These are phyloP conservation scores for Sinotaia quadrata DNA, from an alignment of 2,888 invertebrate species.

Conservation along the genomic window DNA sequence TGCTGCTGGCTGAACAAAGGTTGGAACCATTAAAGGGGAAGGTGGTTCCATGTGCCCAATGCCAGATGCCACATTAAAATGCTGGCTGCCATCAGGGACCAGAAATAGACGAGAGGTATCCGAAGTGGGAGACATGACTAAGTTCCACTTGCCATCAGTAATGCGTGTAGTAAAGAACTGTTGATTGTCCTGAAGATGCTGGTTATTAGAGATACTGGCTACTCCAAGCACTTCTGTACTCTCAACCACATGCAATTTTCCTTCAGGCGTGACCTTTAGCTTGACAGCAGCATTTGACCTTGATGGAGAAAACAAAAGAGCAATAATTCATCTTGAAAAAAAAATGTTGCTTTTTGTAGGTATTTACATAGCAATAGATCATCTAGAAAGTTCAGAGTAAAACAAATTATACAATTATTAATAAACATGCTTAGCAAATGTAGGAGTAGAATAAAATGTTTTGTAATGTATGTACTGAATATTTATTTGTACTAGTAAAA, in stretches of 20 bases:
- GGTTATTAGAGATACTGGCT: slow-evolving; percentile 3
- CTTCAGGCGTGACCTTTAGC: slow-evolving; percentile 15
- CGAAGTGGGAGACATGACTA: slow-evolving; percentile 20
- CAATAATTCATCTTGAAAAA: too few relatives aligned
- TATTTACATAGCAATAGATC: too few relatives aligned
- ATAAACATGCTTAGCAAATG: too few relatives aligned
- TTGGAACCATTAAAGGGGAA: too few relatives aligned
- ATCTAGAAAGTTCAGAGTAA: too few relatives aligned
- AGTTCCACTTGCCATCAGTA: slow-evolving; percentile 25
- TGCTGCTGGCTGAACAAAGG: too few relatives aligned
- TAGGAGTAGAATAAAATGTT: too few relatives aligned
- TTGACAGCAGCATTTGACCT: slow-evolving; percentile 17
- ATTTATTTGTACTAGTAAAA: too few relatives aligned
- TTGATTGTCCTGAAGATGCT: background rate
- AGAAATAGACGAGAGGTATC: slow-evolving; percentile 22
- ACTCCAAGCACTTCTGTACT: slow-evolving; percentile 8
- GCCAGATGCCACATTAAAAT: slow-evolving; percentile 14
- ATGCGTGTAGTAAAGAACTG: slow-evolving; percentile 26
- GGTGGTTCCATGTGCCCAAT: too few relatives aligned
- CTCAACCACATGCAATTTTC: slow-evolving; percentile 4
- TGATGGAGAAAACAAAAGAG: background rate
- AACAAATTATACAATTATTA: too few relatives aligned
- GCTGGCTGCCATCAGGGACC: slow-evolving; percentile 12
- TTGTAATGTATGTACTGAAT: too few relatives aligned
- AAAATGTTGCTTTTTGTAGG: too few relatives aligned